Evolutionary conservation across 2,113 vertebrate genomes (phyloP).

Genomic region (Silurus asotus): DNA sequence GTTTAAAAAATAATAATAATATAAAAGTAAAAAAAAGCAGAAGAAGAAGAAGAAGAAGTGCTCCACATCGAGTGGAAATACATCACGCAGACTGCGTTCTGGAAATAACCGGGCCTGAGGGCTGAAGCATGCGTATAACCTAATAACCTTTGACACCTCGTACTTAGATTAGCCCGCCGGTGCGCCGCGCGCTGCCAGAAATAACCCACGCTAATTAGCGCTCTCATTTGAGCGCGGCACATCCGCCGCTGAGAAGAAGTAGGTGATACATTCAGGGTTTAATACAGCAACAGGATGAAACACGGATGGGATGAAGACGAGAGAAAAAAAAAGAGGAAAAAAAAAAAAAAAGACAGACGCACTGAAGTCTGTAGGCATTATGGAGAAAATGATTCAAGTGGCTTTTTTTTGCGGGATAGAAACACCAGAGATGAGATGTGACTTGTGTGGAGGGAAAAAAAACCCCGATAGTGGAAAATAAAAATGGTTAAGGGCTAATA

Average conservation of each 20-base stretch:
- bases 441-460: slow-evolving; percentile 2
- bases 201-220: slow-evolving; percentile 14
- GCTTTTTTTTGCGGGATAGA: neutral
- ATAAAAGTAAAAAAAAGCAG: too few species aligned
- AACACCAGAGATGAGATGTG: slow-evolving; percentile 19
- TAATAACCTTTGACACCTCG: slow-evolving; percentile 35
- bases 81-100: slow-evolving; percentile 14
- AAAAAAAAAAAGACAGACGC: neutral
- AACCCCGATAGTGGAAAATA: neutral
- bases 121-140: slow-evolving; percentile 18
- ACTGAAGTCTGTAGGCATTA: slow-evolving; percentile 12
- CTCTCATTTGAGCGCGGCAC: neutral
- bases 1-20: neutral
- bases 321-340: neutral
- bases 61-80: neutral
- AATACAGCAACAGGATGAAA: slow-evolving; percentile 33
- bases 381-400: neutral
- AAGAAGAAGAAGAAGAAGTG: too few species aligned
- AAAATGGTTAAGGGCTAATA: slow-evolving; percentile 8
- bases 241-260: neutral
- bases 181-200: slow-evolving; percentile 5
- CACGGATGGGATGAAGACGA: neutral
- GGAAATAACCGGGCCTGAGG: slow-evolving; percentile 31
- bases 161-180: slow-evolving; percentile 15
- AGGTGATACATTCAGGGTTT: slow-evolving; percentile 11